phyloP scores from a whole-genome alignment of 2,113 vertebrate species.

The Vulpes ferrilata region DNA sequence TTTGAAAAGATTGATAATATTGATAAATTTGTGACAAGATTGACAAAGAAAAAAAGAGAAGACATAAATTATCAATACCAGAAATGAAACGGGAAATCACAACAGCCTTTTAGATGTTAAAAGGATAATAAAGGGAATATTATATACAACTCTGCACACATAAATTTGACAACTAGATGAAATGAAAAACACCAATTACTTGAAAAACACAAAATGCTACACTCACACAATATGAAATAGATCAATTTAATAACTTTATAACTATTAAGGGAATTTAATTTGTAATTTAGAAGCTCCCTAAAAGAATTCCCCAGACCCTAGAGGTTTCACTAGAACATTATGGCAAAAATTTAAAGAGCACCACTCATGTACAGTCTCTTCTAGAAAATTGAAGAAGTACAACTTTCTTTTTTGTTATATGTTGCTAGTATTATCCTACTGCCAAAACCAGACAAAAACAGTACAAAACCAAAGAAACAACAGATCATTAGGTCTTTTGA shows the following conservation, averaged over 20 bases:
- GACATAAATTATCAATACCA: neutral
- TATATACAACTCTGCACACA: neutral
- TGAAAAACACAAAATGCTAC: neutral
- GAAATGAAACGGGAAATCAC: neutral
- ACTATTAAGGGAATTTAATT: constrained; percentile 7
- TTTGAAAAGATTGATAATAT: neutral
- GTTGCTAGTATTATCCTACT: neutral
- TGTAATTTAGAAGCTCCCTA: neutral
- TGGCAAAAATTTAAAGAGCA: constrained; percentile 11
- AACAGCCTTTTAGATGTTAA: neutral
- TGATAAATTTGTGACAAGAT: neutral
- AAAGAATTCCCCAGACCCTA: neutral
- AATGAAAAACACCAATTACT: neutral
- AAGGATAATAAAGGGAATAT: constrained; percentile 29
- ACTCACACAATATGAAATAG: neutral
- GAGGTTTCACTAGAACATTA: neutral
- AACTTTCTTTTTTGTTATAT: neutral
- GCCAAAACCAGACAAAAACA: neutral
- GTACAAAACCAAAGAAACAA: neutral
- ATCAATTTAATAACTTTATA: constrained; percentile 51
- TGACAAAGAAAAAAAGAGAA: constrained; percentile 8
- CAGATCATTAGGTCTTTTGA: neutral
- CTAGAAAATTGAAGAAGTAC: neutral
- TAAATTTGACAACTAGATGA: neutral
- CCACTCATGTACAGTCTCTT: neutral